These are phyloP conservation scores for Macroglossus sobrinus DNA, from an alignment of 2,113 vertebrate genomes.

Conservation along the genomic window DNA sequence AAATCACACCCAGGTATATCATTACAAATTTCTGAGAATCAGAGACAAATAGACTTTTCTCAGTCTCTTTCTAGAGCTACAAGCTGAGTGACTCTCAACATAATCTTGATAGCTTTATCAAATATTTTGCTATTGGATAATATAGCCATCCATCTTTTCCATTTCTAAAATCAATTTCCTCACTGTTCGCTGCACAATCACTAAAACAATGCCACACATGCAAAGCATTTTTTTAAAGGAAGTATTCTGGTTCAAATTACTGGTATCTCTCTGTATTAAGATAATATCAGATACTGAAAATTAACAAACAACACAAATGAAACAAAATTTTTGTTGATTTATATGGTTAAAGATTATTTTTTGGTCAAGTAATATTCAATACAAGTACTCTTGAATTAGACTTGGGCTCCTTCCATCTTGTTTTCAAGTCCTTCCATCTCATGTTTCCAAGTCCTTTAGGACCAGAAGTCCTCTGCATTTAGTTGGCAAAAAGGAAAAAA, in stretches of 20 bases:
- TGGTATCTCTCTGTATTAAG: not conserved
- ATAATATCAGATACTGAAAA: not conserved
- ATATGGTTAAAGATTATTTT: not conserved
- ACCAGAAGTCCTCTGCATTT: not conserved
- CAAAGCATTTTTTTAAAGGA: not conserved
- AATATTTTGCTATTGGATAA: not conserved
- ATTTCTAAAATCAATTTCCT: not conserved
- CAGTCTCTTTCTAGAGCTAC: not conserved
- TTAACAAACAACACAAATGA: not conserved
- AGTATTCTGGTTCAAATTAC: not conserved
- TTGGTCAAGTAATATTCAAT: not conserved
- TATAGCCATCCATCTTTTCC: not conserved
- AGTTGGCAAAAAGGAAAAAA: not conserved
- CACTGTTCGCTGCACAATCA: not conserved
- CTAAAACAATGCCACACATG: not conserved
- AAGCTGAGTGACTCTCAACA: not conserved
- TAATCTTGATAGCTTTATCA: not conserved
- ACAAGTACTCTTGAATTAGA: not conserved
- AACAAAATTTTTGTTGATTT: not conserved
- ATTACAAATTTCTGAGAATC: not conserved
- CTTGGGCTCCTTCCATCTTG: not conserved
- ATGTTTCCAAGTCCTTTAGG: not conserved
- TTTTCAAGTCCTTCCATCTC: not conserved
- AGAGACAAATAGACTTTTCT: not conserved
- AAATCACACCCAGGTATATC: not conserved